Percentiles rank a stretch among this genome's conserved stretches.
phyloP scores from a whole-genome alignment of 2,797 vertebrate genomes.

The Pseudochirops cupreus region DNA sequence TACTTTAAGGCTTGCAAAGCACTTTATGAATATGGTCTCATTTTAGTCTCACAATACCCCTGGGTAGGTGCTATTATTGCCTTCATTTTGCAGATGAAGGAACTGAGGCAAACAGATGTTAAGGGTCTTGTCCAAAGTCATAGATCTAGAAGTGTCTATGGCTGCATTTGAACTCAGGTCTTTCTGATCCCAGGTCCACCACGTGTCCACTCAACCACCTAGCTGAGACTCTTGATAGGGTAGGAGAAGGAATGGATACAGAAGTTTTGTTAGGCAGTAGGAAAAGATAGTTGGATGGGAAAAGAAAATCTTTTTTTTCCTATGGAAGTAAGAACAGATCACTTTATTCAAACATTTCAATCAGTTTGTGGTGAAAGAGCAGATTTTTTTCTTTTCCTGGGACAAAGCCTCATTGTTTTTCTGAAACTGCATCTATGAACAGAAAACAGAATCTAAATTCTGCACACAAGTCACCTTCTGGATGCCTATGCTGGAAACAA shows the following conservation, averaged over 20 bases:
- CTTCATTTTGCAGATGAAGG: neutral
- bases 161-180: neutral
- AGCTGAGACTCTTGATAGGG: neutral
- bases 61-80: neutral
- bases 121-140: neutral
- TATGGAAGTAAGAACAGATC: neutral
- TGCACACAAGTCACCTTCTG: neutral
- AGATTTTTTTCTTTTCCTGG: neutral
- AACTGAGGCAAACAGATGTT: neutral
- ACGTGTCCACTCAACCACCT: neutral
- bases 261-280: neutral
- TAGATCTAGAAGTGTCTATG: neutral
- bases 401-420: constrained; percentile 8
- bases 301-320: neutral
- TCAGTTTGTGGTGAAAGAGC: neutral
- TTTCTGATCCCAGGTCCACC: neutral
- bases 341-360: constrained; percentile 18
- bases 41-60: neutral
- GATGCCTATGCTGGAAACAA: neutral
- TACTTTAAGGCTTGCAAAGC: neutral
- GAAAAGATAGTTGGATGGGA: neutral
- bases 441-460: constrained; percentile 38
- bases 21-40: neutral
- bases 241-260: neutral
- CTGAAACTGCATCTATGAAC: constrained; percentile 9